Evolutionary conservation across 2,888 invertebrate genomes (phyloP).

Genomic region (Drosophila mayaguana): DNA sequence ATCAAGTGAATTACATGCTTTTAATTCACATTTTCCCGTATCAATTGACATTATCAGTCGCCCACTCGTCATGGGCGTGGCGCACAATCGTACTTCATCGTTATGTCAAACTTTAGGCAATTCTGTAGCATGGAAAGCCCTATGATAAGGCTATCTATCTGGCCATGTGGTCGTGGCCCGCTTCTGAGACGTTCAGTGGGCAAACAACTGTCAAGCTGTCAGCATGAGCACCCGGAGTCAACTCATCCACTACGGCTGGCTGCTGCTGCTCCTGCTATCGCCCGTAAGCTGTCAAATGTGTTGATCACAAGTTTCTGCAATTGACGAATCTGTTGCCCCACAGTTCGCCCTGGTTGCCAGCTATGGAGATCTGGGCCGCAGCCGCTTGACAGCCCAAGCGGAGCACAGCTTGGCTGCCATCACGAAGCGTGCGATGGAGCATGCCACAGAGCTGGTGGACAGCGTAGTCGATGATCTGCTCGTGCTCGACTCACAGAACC

Average conservation of each 20-base stretch:
- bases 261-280: constrained; percentile 15
- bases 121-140: constrained; percentile 28
- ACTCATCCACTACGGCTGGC: constrained; percentile 4
- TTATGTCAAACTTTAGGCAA: constrained; percentile 31
- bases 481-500: constrained; percentile 61
- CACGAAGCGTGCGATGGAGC: constrained; percentile 49
- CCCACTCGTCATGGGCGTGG: constrained; percentile 15
- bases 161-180: constrained; percentile 3
- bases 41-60: constrained; percentile 20
- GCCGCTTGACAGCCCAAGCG: constrained; percentile 54
- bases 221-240: constrained; percentile 32
- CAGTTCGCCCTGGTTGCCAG: constrained; percentile 5
- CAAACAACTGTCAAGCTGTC: constrained; percentile 33
- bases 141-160: constrained; percentile 54
- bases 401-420: constrained; percentile 51
- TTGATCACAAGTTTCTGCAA: no score
- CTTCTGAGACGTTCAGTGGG: constrained; percentile 42
- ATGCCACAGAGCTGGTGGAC: constrained; percentile 59
- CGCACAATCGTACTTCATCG: constrained; percentile 31
- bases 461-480: constrained; percentile 63
- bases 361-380: constrained; percentile 53
- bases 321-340: background rate
- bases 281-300: constrained; percentile 39
- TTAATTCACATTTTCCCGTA: constrained; percentile 13
- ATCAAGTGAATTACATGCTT: constrained; percentile 14